Conservation (phyloP, 2,797 vertebrate genomes). For the Orestias chungarensis region DNA sequence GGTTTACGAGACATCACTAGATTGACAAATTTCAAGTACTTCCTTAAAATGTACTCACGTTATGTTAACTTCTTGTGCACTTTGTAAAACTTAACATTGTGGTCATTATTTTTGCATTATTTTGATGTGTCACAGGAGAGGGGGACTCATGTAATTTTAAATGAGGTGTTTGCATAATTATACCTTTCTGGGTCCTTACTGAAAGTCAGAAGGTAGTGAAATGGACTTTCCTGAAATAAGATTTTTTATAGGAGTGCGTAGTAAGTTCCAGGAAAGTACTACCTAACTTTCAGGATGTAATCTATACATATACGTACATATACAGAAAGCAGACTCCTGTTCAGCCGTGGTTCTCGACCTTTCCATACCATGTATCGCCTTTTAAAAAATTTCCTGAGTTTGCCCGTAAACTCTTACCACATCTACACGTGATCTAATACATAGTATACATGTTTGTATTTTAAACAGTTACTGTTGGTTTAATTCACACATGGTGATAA, state of each 20-base stretch:
- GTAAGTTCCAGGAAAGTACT: background rate
- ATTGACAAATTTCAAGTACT: too few species aligned
- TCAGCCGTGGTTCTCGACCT: background rate
- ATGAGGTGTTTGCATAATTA: background rate
- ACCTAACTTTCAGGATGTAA: too few species aligned
- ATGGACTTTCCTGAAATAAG: background rate
- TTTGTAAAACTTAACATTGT: background rate
- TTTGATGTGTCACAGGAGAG: too few species aligned
- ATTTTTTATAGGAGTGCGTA: background rate
- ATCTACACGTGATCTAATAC: background rate
- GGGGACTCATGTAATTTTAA: background rate
- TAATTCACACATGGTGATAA: background rate
- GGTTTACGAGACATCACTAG: too few species aligned
- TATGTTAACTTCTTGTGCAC: background rate
- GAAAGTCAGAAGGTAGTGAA: too few species aligned
- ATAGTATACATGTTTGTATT: background rate
- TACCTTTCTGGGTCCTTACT: background rate
- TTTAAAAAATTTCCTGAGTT: background rate
- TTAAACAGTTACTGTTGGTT: background rate
- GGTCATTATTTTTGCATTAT: too few species aligned
- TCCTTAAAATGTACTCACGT: too few species aligned
- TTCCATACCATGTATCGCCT: background rate
- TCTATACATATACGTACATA: too few species aligned
- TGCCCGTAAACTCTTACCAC: background rate
- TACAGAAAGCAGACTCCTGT: background rate